Evolutionary conservation across 2,888 invertebrate species (phyloP).

Genomic region (Ceraclea dissimilis): DNA sequence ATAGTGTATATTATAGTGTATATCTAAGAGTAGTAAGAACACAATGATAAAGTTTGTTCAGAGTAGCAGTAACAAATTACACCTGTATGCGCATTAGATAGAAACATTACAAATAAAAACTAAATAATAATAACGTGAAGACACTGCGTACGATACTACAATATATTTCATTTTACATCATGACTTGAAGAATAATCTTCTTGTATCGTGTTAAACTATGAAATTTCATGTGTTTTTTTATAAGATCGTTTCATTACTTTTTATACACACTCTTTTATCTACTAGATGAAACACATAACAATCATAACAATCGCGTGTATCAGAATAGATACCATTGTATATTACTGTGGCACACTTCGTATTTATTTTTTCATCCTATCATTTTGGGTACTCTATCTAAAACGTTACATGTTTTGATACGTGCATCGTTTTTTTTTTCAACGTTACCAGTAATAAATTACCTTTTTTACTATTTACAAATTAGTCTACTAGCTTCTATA

Average conservation of each 20-base stretch:
- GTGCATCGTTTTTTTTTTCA: not conserved
- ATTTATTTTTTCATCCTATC: not conserved
- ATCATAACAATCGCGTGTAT: conserved; percentile 13
- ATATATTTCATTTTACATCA: not conserved
- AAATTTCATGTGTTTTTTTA: not conserved
- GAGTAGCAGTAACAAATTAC: conserved; percentile 16
- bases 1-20: no score
- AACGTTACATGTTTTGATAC: not conserved
- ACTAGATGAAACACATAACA: not conserved
- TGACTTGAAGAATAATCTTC: conserved; percentile 13
- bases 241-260: not conserved
- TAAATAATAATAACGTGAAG: not conserved
- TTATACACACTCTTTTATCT: conserved; percentile 5
- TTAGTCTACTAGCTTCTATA: no score
- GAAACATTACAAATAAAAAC: conserved; percentile 10
- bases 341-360: conserved; percentile 8
- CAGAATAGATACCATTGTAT: not conserved
- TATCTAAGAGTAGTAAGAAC: no score
- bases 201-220: conserved; percentile 13
- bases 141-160: not conserved
- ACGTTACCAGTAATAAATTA: not conserved
- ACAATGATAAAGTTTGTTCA: conserved; percentile 14
- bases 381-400: not conserved
- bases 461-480: not conserved
- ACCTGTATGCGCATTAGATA: conserved; percentile 8